Percentiles rank a stretch among this genome's conserved stretches.
Evolutionary conservation across 1,140 invertebrate species (phyloP).

Genomic region (Trichogramma pretiosum): DNA sequence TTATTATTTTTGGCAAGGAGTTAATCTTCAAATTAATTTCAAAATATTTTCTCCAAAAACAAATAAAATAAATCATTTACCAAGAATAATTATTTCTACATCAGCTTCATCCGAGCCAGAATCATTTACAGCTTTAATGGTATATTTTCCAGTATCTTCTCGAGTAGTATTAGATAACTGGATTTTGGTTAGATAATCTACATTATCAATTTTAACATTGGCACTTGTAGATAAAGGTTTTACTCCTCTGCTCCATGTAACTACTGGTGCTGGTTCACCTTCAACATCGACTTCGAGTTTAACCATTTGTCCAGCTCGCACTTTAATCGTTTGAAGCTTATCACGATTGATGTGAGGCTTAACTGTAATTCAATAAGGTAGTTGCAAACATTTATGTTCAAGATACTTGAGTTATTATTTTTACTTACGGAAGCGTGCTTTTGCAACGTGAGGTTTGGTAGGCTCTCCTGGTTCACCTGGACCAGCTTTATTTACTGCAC

Average conservation of each 20-base stretch:
- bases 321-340: constrained; percentile 78
- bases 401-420: background rate
- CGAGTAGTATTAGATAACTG: constrained; percentile 70
- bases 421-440: constrained; percentile 78
- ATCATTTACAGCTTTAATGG: constrained; percentile 81
- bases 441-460: constrained; percentile 78
- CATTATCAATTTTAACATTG: constrained; percentile 73
- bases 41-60: background rate
- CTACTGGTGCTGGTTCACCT: constrained; percentile 88
- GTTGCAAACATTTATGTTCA: background rate
- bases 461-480: constrained; percentile 81
- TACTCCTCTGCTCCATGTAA: constrained; percentile 77
- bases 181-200: constrained; percentile 87
- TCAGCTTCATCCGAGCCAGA: constrained; percentile 90
- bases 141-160: constrained; percentile 83
- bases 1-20: no score
- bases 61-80: constrained; percentile 38
- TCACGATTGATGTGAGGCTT: constrained; percentile 87
- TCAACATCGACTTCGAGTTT: constrained; percentile 90
- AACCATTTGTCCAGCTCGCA: constrained; percentile 83
- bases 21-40: background rate
- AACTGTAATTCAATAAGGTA: constrained; percentile 54
- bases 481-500: constrained; percentile 90
- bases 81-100: constrained; percentile 87
- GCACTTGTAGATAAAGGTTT: constrained; percentile 55